Base-by-base conservation (phyloP, 2,797 vertebrate genomes). In the Hyperoplus lanceolatus region DNA sequence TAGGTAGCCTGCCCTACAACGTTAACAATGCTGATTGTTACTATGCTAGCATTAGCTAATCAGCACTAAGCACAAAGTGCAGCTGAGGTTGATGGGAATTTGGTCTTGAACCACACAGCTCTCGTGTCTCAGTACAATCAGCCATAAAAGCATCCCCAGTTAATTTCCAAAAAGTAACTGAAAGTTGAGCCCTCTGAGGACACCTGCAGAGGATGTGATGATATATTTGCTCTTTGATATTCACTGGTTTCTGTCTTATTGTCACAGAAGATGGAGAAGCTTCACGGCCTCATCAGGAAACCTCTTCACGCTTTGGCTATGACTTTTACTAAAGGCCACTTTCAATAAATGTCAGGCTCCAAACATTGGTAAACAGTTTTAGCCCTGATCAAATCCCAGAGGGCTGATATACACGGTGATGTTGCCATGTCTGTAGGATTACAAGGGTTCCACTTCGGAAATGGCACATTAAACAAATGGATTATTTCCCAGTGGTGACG, bases 301-400 rank as follows among this genome's bases (percentile, higher is more conserved):
- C 84, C 92, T 77, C 81, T 94, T 87, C 94, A 94, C 90, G 90
- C 87, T 56, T 89, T 76, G 62, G 84, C 87, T 91, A 91, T 92
- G 94, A 94, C 93, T 95, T 94, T 94, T 93, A 95, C 92, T 87
- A 94, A 95, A 95, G 94, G 94, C 94, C 94, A 94, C 90, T 93
- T 92, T 94, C 90, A 90, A 95, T 94, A 95, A 95, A 95, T 95
- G 94, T 94, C 93, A 95, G 88, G 75, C 89, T 80, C 75, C 87
- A 92, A 93, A 93, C 87, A 88, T 86, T 75, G 89, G 93, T 93
- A 94, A 94, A 95, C 93, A 94, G 81, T 92, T 91, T 93, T 83
- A 93, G 92, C 90, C 83, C 87, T 91, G 90, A 93, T 94, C 89
- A 93, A 93, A 94, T 93, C 94, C 89, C 90, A 93, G 74, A 77